phyloP scores from a whole-genome alignment of 2,113 vertebrate genomes.

The Myrmecophaga tridactyla region DNA sequence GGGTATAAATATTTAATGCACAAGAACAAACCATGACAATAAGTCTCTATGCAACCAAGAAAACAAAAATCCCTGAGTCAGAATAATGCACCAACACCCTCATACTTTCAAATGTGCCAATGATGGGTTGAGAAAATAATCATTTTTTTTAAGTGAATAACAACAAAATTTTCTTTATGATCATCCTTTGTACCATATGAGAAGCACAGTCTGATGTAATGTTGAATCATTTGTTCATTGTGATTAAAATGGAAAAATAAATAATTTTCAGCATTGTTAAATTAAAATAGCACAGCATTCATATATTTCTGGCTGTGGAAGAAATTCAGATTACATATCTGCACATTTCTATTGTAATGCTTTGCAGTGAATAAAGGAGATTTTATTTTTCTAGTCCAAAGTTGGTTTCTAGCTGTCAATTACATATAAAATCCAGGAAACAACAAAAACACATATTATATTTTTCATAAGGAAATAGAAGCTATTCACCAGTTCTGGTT shows the following conservation, averaged over 20 bases:
- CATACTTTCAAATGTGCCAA: neutral
- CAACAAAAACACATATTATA: neutral
- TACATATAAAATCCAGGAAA: neutral
- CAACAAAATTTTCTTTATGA: neutral
- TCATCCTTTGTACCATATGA: neutral
- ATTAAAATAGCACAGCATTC: neutral
- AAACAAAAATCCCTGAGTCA: neutral
- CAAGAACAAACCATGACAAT: neutral
- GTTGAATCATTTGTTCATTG: neutral
- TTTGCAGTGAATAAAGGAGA: neutral
- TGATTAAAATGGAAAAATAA: neutral
- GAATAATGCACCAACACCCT: neutral
- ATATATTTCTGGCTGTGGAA: neutral
- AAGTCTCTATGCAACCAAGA: neutral
- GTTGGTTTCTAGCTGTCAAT: neutral
- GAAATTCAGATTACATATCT: neutral
- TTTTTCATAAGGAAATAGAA: conserved; percentile 19
- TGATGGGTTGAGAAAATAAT: neutral
- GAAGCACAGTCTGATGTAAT: neutral
- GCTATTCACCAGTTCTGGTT: conserved; percentile 33
- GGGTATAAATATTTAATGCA: neutral
- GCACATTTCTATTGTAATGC: neutral
- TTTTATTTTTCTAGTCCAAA: neutral
- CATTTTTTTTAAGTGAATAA: neutral
- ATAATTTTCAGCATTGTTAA: neutral